Evolutionary conservation across 2,113 vertebrate species (phyloP).

Genomic region (Syrrhaptes paradoxus): DNA sequence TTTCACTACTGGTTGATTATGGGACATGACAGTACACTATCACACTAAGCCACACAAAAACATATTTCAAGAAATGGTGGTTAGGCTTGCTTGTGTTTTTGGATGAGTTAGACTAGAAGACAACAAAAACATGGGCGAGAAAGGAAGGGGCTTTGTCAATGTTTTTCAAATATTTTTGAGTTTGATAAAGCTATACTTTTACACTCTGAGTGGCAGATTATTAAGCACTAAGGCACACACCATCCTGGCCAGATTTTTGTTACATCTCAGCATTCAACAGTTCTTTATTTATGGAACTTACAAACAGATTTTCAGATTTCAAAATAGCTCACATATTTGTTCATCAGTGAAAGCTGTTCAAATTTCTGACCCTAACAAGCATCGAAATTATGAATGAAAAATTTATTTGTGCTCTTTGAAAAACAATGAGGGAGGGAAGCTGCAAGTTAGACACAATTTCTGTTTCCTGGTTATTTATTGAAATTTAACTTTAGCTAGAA

Average conservation of each 20-base stretch:
- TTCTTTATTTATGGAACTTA: background rate
- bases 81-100: background rate
- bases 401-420: background rate
- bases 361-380: background rate
- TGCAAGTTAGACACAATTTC: background rate
- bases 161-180: background rate
- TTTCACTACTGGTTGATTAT: background rate
- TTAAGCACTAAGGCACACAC: background rate
- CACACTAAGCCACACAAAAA: background rate
- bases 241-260: background rate
- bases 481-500: background rate
- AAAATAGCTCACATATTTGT: background rate
- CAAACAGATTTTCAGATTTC: background rate
- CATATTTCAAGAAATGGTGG: background rate
- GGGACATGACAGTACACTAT: background rate
- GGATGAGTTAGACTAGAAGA: background rate
- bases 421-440: background rate
- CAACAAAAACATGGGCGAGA: background rate
- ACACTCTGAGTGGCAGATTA: background rate
- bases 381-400: conserved; percentile 14
- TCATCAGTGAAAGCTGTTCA: background rate
- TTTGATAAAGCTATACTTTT: background rate
- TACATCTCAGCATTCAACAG: background rate
- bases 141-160: background rate
- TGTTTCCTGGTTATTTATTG: background rate